A percentile compares a stretch with the other conserved stretches of the same genome.
phyloP scores from a whole-genome alignment of 1,140 invertebrate species.

The Macrocentrus cingulum region DNA sequence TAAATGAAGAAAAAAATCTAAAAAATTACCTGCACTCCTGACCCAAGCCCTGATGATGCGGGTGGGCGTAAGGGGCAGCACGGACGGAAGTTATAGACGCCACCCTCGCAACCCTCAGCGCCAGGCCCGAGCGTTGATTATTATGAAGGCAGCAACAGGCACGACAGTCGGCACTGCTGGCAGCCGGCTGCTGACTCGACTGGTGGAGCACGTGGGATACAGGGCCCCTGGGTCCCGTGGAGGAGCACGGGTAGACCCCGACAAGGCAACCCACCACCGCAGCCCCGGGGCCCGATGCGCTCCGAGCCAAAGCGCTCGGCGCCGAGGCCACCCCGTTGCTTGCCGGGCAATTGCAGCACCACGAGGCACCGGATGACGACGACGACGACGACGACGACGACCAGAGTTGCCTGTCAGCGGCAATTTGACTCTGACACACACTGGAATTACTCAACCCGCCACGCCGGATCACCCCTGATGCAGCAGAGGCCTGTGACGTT shows the following conservation, averaged over 20 bases:
- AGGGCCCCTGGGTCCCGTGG: conserved; percentile 61
- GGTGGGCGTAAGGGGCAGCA: conserved; percentile 58
- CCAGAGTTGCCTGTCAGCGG: too few relatives aligned
- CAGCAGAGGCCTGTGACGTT: background rate
- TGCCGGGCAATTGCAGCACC: conserved; percentile 52
- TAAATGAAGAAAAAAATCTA: background rate
- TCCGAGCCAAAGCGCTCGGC: conserved; percentile 53
- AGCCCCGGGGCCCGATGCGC: conserved; percentile 52
- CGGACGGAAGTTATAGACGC: conserved; percentile 60
- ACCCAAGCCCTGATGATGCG: conserved; percentile 56
- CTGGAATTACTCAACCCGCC: background rate
- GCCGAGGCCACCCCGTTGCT: conserved; percentile 50
- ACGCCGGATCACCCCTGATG: background rate
- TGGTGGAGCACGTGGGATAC: conserved; percentile 42
- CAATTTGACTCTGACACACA: background rate
- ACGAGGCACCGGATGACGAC: conserved; percentile 29
- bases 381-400: background rate
- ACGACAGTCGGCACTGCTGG: conserved; percentile 43
- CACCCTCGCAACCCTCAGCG: conserved; percentile 60
- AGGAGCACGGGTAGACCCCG: conserved; percentile 61
- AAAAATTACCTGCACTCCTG: conserved; percentile 57
- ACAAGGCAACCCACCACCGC: conserved; percentile 61
- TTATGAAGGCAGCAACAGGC: conserved; percentile 50
- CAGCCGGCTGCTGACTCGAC: conserved; percentile 26
- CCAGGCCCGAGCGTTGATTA: conserved; percentile 52